Evolutionary conservation across 2,797 vertebrate species (phyloP), one percentile per base, ranked within the genome.

Genomic region (Odontamblyopus rebecca): DNA sequence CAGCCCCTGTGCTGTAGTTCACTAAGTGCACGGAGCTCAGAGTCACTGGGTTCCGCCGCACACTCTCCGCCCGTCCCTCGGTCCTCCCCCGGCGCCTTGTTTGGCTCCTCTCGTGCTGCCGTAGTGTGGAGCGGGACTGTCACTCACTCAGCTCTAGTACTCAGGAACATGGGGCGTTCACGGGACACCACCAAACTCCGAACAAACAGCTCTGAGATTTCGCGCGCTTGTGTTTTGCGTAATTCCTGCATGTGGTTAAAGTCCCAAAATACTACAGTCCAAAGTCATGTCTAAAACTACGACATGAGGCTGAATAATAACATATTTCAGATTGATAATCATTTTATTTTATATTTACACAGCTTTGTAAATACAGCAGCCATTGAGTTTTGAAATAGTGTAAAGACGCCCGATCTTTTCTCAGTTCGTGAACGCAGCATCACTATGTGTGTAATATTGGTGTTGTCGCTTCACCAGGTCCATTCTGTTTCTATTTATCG

Each of bases 51-150:
- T 70, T 67, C 79, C 35, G 73, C 77, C 59, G 75, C 80, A 73
- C 71, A 16, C 70, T 6, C 44, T 19, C 48, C 35, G 70, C 68
- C 50, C 72, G 73, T 70, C 72, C 62, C 71, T 57, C 66, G 59
- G 64, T 77, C 79, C 81, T 60, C 77, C 71, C 70, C 84, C 73
- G 74, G 51, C 23, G 50, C 67, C 67, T 60, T n/a, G 77, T 77
- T 82, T 78, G 75, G 77, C 76, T 81, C 79, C 44, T 64, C 35
- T 80, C 68, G 41, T 2, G 73, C 50, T 18, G 82, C 83, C 85
- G 90, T 89, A 86, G 90, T 79, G 92, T 83, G 86, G 81, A 78
- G 75, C 82, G 3, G 77, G 83, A 77, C 87, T 89, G 91, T 92
- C 93, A 92, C 85, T 93, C 90, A 32, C 73, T 60, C 80, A 53